A percentile compares a stretch with the other conserved stretches of the same genome.
phyloP scores from a whole-genome alignment of 2,888 invertebrate genomes.

The Rhimphoctona megacephalus region DNA sequence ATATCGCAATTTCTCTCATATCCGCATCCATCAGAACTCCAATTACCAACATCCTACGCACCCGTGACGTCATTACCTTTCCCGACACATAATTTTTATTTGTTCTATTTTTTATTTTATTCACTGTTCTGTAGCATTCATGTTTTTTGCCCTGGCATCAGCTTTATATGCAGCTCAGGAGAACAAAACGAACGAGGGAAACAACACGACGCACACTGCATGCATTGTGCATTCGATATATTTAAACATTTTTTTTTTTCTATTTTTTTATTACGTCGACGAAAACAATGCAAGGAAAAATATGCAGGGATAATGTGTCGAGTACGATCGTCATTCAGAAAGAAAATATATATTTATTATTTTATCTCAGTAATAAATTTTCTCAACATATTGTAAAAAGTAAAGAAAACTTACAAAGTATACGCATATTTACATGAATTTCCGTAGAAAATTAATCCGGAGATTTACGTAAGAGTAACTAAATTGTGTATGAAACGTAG shows the following conservation, averaged over 20 bases:
- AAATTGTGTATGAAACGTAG: background rate
- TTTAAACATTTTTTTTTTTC: background rate
- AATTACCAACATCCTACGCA: constrained; percentile 74
- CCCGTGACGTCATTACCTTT: constrained; percentile 64
- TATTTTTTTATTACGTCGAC: background rate
- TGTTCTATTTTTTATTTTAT: constrained; percentile 24
- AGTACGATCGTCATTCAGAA: background rate
- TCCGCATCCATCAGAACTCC: constrained; percentile 75
- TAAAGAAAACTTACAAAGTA: background rate
- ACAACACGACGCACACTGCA: constrained; percentile 3
- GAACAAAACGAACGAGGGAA: background rate
- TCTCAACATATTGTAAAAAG: background rate
- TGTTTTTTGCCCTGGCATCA: background rate
- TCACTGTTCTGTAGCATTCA: background rate
- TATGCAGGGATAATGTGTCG: background rate
- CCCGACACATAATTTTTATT: constrained; percentile 51
- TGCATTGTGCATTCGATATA: constrained; percentile 24
- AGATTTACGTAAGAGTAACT: background rate
- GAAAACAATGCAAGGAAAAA: background rate
- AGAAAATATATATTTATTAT: background rate
- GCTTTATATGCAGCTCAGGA: constrained; percentile 5
- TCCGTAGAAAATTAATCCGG: background rate
- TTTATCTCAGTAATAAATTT: background rate
- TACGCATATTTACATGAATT: background rate
- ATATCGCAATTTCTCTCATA: constrained; percentile 64